A percentile compares a stretch with the other conserved stretches of the same genome.
Conservation (phyloP, 2,888 invertebrate genomes). For the Coremacera marginata region DNA sequence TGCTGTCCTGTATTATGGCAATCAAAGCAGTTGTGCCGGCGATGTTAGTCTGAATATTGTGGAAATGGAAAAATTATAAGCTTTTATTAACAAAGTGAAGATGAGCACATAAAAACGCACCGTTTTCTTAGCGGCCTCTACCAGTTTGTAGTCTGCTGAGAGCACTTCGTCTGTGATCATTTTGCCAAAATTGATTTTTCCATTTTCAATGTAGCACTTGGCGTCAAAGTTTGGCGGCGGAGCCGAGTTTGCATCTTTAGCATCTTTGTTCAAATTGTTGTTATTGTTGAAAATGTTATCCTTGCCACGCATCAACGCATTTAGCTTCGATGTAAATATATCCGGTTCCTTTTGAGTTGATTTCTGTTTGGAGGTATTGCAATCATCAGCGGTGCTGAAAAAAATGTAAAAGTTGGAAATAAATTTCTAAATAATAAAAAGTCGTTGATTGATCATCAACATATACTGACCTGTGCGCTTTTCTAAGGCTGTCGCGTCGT, state of each 20-base stretch:
- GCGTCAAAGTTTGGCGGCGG: constrained; percentile 65
- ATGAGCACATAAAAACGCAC: constrained; percentile 50
- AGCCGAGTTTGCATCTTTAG: constrained; percentile 45
- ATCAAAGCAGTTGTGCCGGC: constrained; percentile 94
- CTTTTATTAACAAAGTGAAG: not conserved
- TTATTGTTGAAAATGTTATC: constrained; percentile 62
- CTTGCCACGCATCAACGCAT: constrained; percentile 64
- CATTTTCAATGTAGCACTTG: constrained; percentile 79
- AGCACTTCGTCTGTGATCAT: constrained; percentile 89
- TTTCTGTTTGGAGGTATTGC: constrained; percentile 71
- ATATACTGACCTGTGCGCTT: constrained; percentile 59
- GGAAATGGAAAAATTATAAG: not conserved
- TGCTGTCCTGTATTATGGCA: constrained; percentile 85
- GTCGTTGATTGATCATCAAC: not conserved
- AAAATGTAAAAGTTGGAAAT: not conserved
- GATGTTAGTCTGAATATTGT: constrained; percentile 72
- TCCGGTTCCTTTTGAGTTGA: constrained; percentile 54
- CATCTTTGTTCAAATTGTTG: constrained; percentile 54
- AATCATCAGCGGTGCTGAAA: constrained; percentile 73
- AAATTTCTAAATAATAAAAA: not conserved
- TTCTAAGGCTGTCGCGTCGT: constrained; percentile 66
- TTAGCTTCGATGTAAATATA: constrained; percentile 66
- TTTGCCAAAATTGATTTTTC: constrained; percentile 84
- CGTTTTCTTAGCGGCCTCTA: constrained; percentile 85
- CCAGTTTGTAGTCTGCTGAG: constrained; percentile 83